A percentile compares a stretch with the other conserved stretches of the same genome.
Evolutionary conservation across 2,797 vertebrate species (phyloP).

Genomic region (Yasuhikotakia modesta): DNA sequence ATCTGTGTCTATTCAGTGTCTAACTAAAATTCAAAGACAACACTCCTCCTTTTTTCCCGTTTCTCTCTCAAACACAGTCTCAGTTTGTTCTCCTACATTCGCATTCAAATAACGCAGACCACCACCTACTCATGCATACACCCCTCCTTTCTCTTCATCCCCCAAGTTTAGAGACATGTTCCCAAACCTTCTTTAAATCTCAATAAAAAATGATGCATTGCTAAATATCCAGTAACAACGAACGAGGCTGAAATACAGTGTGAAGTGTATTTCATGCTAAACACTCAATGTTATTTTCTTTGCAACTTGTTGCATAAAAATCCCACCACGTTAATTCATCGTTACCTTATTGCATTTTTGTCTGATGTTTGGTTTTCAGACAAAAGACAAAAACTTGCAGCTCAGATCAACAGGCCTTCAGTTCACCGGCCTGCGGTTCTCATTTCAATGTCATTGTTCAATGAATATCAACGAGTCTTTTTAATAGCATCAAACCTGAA

Average conservation of each 20-base stretch:
- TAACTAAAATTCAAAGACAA: constrained; percentile 65
- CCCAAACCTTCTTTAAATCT: constrained; percentile 1
- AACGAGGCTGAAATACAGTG: neutral
- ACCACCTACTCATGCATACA: constrained; percentile 63
- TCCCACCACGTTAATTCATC: neutral
- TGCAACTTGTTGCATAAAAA: neutral
- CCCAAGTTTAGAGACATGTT: constrained; percentile 32
- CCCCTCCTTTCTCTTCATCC: constrained; percentile 65
- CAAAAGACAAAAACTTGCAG: neutral
- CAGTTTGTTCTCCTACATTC: constrained; percentile 80
- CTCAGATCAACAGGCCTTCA: constrained; percentile 17
- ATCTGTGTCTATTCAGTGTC: constrained; percentile 44
- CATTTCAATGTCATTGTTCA: neutral
- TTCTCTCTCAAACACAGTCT: constrained; percentile 51
- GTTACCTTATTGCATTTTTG: neutral
- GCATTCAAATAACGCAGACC: constrained; percentile 80
- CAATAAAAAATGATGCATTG: neutral
- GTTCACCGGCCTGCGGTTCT: neutral
- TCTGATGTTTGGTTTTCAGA: neutral
- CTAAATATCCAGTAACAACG: neutral
- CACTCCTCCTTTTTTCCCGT: constrained; percentile 62
- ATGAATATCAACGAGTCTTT: neutral
- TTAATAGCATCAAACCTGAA: too few species aligned
- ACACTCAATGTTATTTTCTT: neutral
- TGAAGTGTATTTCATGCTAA: neutral